Conservation (phyloP, 2,888 invertebrate species). For the Autographa pulchrina region DNA sequence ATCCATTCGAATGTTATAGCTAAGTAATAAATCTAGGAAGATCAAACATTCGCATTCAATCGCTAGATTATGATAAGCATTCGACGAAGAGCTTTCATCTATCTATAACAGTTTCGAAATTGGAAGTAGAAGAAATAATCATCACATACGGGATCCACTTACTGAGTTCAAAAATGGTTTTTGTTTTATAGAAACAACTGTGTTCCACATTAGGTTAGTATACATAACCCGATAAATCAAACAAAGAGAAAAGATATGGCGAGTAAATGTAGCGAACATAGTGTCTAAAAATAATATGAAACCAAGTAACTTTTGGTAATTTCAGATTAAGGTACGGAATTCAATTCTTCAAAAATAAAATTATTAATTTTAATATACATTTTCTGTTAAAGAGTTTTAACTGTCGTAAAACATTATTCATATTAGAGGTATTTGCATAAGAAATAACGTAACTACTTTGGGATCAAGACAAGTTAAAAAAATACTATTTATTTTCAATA, state of each 20-base stretch:
- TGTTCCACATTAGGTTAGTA: neutral
- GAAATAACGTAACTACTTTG: no score
- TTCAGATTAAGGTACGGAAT: no score
- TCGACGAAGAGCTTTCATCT: neutral
- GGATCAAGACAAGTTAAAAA: no score
- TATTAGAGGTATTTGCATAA: no score
- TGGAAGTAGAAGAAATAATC: neutral
- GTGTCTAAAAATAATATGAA: neutral
- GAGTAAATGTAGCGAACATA: neutral
- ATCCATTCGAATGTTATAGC: neutral
- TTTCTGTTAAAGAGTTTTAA: no score
- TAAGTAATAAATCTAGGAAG: neutral
- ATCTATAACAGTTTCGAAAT: constrained; percentile 4
- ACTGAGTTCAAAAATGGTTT: neutral
- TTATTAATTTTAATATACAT: no score
- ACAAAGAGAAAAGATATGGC: neutral
- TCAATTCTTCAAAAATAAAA: no score
- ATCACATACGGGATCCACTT: neutral
- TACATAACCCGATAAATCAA: neutral
- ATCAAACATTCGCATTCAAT: constrained; percentile 2
- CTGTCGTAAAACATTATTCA: no score
- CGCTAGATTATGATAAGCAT: neutral
- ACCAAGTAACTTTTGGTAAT: no score
- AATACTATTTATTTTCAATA: no score
- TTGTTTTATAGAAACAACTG: neutral